These are phyloP conservation scores for Anableps anableps DNA, from an alignment of 2,797 vertebrate species.

Conservation along the genomic window DNA sequence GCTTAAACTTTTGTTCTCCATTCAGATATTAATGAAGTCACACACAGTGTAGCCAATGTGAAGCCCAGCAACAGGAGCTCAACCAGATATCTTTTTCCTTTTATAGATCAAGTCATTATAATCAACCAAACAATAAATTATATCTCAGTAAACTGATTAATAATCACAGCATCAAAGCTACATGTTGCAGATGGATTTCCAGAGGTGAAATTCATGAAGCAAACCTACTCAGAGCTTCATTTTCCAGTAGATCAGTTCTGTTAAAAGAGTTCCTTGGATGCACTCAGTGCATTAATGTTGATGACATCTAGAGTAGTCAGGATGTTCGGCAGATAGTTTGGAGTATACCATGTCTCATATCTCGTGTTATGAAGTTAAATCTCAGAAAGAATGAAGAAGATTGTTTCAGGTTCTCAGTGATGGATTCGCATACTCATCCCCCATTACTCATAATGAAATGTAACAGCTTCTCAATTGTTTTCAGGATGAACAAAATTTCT, in stretches of 20 bases:
- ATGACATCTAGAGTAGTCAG: not conserved
- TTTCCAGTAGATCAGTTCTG: slow-evolving; percentile 43
- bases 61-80: slow-evolving; percentile 16
- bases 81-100: slow-evolving; percentile 33
- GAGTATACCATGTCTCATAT: not conserved
- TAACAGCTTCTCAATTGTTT: not conserved
- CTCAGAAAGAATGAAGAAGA: not conserved
- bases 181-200: slow-evolving; percentile 39
- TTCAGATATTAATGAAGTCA: slow-evolving; percentile 38
- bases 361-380: not conserved
- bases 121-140: slow-evolving; percentile 30
- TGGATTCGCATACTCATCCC: not conserved
- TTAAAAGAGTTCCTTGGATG: not conserved
- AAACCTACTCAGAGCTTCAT: slow-evolving; percentile 32
- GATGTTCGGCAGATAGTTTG: not conserved
- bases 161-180: slow-evolving; percentile 38
- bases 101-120: slow-evolving; percentile 38
- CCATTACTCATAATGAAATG: too few species aligned
- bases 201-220: slow-evolving; percentile 37
- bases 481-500: not conserved
- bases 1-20: slow-evolving; percentile 30
- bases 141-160: slow-evolving; percentile 38
- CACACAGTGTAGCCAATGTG: slow-evolving; percentile 15
- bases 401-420: not conserved
- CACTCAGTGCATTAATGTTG: not conserved